These are phyloP conservation scores for Castor canadensis DNA, from an alignment of 2,113 vertebrate species.

Conservation along the genomic window DNA sequence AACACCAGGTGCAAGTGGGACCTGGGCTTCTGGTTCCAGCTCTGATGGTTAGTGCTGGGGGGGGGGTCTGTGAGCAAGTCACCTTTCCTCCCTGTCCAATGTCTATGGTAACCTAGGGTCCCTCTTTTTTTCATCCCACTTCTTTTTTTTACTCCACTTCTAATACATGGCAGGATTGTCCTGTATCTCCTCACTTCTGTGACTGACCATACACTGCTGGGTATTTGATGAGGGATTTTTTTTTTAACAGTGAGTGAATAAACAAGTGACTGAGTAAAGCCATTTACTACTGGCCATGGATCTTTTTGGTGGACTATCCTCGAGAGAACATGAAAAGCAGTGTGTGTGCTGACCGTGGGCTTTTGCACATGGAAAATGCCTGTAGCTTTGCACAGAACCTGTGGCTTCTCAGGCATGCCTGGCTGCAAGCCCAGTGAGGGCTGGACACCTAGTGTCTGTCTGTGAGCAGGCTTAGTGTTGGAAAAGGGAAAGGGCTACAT, in stretches of 20 bases:
- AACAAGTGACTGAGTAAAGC: not conserved
- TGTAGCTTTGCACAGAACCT: no score
- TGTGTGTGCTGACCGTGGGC: not conserved
- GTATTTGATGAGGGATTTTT: not conserved
- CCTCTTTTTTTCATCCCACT: no score
- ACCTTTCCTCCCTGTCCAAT: not conserved
- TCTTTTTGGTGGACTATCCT: not conserved
- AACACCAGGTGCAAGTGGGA: rapidly evolving
- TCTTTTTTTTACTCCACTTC: not conserved
- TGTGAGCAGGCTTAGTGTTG: not conserved
- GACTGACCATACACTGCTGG: not conserved
- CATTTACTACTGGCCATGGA: not conserved
- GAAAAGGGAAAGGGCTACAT: not conserved
- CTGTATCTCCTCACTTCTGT: not conserved
- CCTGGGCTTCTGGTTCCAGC: not conserved
- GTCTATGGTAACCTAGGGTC: not conserved
- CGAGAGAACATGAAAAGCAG: not conserved
- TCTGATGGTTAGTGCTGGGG: not conserved
- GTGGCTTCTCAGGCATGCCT: rapidly evolving
- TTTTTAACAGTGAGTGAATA: not conserved
- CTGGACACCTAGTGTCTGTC: no score
- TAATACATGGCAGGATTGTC: not conserved
- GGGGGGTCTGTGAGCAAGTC: not conserved
- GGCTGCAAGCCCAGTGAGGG: not conserved
- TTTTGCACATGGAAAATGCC: not conserved